Evolutionary conservation across 1,140 invertebrate species (phyloP).

Genomic region (Megathymus violae): DNA sequence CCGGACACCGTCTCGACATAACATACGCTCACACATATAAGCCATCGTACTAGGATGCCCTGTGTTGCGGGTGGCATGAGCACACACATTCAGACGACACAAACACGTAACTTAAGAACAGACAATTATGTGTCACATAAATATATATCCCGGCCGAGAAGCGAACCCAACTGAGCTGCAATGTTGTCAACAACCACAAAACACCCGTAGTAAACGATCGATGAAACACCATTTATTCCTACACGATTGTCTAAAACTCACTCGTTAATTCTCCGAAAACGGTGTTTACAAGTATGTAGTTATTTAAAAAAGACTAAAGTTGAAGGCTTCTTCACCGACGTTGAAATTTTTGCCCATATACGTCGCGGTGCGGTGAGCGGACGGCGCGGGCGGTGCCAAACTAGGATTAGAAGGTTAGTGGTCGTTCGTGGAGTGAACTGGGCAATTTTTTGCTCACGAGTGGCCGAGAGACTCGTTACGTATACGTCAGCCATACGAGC

Average conservation of each 20-base stretch:
- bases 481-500: too few species aligned
- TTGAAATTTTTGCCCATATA: slow-evolving; percentile 29
- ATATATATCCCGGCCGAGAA: too few species aligned
- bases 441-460: slow-evolving; percentile 1
- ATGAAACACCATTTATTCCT: neutral
- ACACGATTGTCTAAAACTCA: neutral
- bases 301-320: slow-evolving; percentile 18
- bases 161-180: too few species aligned
- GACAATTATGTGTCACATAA: too few species aligned
- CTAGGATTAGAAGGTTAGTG: slow-evolving; percentile 28
- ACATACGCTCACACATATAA: too few species aligned
- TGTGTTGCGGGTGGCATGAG: too few species aligned
- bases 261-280: neutral
- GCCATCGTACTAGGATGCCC: too few species aligned
- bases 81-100: too few species aligned
- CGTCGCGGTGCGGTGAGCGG: slow-evolving; percentile 13
- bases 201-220: neutral
- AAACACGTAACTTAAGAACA: too few species aligned
- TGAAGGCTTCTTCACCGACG: slow-evolving; percentile 10
- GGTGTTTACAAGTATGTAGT: neutral
- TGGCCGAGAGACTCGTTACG: too few species aligned
- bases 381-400: slow-evolving; percentile 4
- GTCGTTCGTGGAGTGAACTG: slow-evolving; percentile 22
- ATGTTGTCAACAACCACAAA: too few species aligned
- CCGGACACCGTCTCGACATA: too few species aligned